Base-by-base conservation (phyloP, 2,113 vertebrate species). In the Hucho hucho region DNA sequence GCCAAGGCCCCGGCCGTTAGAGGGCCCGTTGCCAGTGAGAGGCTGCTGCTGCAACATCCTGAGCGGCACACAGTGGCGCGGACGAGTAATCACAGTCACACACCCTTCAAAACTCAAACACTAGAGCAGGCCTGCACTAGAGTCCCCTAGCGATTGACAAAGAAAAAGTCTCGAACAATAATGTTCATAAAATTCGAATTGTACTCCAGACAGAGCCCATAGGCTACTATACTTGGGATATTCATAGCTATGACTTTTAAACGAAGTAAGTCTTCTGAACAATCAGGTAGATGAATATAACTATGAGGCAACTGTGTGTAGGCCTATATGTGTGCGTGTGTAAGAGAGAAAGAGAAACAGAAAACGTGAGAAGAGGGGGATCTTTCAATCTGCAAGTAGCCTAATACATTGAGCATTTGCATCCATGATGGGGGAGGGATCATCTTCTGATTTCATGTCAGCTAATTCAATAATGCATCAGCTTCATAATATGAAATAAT, bases 41-140 rank as follows among this genome's bases (percentile, higher is more conserved):
- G 92, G 92, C 90, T 93, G 92, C 91, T 93, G 93, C 89, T 94
- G 93, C 88, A 94, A 93, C 93, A 94, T 94, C 78, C 88, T 88
- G 81, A 86, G 87, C 89, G 88, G 87, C 89, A 88, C 92, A 84
- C 92, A 81, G 84, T 87, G 89, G 88, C 90, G 37, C 37, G 7
- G 87, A 84, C 89, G 86, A 83, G 90, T 87, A 87, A 72, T 65
- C 59, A 73, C 68, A 70, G 64, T 66, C 72, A 78, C 69, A 76
- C 77, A 78, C 82, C 74, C 79, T 80, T 53, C 64, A 70, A 80
- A 78, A 80, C 70, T 83, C 83, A 69, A 68, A 64, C 72, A 81
- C 75, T 22, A 53, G 3, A 53, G 16, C 49, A 53, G 49, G 49
- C 49, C 49, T 18, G 49, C 49, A 18, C 13, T 20, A 72, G 72